A percentile compares a stretch with the other conserved stretches of the same genome.
These are phyloP conservation scores for Peromyscus polionotus DNA, from an alignment of 2,113 vertebrate genomes.

Conservation along the genomic window DNA sequence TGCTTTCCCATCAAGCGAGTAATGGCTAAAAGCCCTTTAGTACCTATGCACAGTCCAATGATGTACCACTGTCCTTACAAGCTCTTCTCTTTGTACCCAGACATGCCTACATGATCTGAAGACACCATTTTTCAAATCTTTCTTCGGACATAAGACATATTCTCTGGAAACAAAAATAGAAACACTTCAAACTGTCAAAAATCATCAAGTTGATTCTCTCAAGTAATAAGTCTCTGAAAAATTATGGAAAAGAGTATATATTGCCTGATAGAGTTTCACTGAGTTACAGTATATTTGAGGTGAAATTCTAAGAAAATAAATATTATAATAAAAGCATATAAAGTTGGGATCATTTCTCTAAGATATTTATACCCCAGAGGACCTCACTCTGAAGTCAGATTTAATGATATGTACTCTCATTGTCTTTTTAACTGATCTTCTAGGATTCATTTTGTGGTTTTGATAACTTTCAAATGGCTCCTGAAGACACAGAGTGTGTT, in stretches of 20 bases:
- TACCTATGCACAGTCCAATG: background rate
- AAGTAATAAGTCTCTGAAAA: background rate
- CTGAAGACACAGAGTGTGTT: background rate
- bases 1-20: background rate
- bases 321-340: background rate
- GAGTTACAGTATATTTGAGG: background rate
- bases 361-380: background rate
- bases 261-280: background rate
- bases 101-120: background rate
- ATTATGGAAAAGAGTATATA: background rate
- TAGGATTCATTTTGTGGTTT: constrained; percentile 29
- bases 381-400: background rate
- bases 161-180: background rate
- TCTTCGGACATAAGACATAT: background rate
- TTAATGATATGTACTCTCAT: background rate
- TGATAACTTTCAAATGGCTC: constrained; percentile 37
- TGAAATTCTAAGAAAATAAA: constrained; percentile 10
- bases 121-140: background rate
- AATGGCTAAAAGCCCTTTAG: background rate
- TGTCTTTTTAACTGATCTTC: background rate
- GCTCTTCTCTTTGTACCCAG: background rate
- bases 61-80: background rate
- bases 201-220: background rate
- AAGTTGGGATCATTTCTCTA: background rate
- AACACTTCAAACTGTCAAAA: background rate